Percentiles rank a stretch among this genome's conserved stretches.
These are phyloP conservation scores for Andricus quercusramuli DNA, from an alignment of 2,888 invertebrate genomes.

Conservation along the genomic window DNA sequence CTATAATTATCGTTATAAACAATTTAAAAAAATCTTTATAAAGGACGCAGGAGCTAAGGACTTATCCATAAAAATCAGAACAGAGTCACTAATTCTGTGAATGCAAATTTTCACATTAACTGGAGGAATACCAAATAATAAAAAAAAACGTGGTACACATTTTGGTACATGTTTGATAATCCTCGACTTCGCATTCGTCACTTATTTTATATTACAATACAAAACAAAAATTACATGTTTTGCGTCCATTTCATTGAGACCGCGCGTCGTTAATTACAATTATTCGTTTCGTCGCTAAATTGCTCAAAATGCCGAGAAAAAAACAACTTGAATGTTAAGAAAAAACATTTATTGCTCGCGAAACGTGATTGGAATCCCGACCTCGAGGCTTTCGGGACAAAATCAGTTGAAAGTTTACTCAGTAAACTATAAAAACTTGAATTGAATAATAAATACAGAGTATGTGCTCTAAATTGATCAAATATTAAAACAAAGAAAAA, in stretches of 20 bases:
- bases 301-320: neutral
- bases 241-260: neutral
- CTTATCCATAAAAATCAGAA: constrained; percentile 9
- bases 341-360: neutral
- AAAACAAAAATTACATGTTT: constrained; percentile 2
- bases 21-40: constrained; percentile 43
- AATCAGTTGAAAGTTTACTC: neutral
- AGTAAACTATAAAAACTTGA: neutral
- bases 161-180: neutral
- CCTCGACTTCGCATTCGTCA: neutral
- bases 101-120: neutral
- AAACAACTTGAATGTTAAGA: neutral
- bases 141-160: neutral
- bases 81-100: constrained; percentile 1
- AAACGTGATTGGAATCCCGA: neutral
- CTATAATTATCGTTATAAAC: constrained; percentile 54
- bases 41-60: constrained; percentile 14
- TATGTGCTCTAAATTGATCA: neutral
- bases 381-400: neutral
- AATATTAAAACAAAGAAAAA: neutral
- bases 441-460: neutral
- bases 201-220: constrained; percentile 10
- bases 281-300: neutral
- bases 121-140: neutral
- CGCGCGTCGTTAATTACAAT: neutral